Percentiles rank a stretch among this genome's conserved stretches.
These are phyloP conservation scores for Catotricha subobsoleta DNA, from an alignment of 2,888 invertebrate species.

Conservation along the genomic window DNA sequence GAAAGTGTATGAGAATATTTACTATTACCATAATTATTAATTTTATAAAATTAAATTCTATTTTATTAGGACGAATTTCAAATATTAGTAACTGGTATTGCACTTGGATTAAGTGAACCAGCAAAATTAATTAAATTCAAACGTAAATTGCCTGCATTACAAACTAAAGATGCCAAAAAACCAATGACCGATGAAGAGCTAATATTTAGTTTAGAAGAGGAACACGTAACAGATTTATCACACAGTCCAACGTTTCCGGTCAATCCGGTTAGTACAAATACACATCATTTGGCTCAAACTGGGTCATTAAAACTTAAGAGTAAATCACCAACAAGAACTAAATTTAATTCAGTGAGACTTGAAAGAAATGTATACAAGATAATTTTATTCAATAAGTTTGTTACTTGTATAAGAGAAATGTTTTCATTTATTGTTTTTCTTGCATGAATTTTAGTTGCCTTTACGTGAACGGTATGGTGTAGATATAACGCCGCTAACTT, in stretches of 20 bases:
- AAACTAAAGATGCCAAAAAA: constrained; percentile 22
- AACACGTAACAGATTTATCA: constrained; percentile 32
- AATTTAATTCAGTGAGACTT: constrained; percentile 15
- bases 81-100: constrained; percentile 56
- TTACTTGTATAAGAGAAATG: neutral
- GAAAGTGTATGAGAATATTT: constrained; percentile 44
- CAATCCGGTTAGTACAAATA: neutral
- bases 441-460: constrained; percentile 25
- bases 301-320: constrained; percentile 31
- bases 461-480: constrained; percentile 37
- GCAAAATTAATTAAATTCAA: constrained; percentile 33
- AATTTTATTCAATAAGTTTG: neutral
- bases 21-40: neutral
- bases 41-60: constrained; percentile 8
- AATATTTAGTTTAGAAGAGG: constrained; percentile 71
- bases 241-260: neutral
- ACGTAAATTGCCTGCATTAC: constrained; percentile 22
- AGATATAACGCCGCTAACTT: constrained; percentile 65
- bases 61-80: constrained; percentile 42
- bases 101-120: constrained; percentile 50
- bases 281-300: constrained; percentile 4
- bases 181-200: constrained; percentile 47
- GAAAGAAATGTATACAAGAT: constrained; percentile 18
- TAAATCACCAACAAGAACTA: constrained; percentile 34
- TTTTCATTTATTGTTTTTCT: constrained; percentile 5